Base-by-base conservation (phyloP, 2,888 invertebrate species). In the Lasioglossum vierecki region DNA sequence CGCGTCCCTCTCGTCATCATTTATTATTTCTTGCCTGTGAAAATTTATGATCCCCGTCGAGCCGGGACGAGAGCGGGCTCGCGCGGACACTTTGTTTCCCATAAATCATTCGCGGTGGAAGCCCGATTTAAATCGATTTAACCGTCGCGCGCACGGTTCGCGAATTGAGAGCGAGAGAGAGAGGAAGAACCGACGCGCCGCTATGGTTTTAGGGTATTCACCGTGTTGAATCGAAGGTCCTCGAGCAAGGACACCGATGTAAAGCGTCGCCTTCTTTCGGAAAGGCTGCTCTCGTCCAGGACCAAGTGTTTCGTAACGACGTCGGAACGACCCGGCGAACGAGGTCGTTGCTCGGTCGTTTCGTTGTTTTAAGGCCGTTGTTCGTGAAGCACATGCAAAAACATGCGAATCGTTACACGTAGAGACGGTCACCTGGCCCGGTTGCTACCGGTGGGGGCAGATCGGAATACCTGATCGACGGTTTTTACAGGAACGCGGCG, bases 331-430 rank as follows among this genome's bases (percentile, higher is more conserved):
- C 82, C 49, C 75, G 80, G 79, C 68, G 71, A 79, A 81, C 26
- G 77, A 78, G 89, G 84, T 83, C 88, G 79, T 88, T 82, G 88
- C 82, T 85, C 83, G 87, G 74, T 30, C 79, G 74, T 87, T 85
- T 80, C 41, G 76, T 71, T 75, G 80, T 83, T 88, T 88, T 87
- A 80, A 87, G 82, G 80, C 82, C 84, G 86, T 53, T 74, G 63
- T 68, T 68, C 66, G 63, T 35, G 79, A 76, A 72, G 30, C 35
- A 70, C 81, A 85, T 63, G 82, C 73, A 79, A 84, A 85, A 85
- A 83, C 80, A 75, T 76, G 86, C 87, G 86, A 80, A 79, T 84
- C 82, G 86, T 78, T 79, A 86, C 87, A 83, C 86, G 86, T 81
- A 83, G 80, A 83, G 80, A 76, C 77, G 77, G 41, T 79, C 71